These are phyloP conservation scores for Limanda limanda DNA, from an alignment of 2,113 vertebrate species.

Conservation along the genomic window DNA sequence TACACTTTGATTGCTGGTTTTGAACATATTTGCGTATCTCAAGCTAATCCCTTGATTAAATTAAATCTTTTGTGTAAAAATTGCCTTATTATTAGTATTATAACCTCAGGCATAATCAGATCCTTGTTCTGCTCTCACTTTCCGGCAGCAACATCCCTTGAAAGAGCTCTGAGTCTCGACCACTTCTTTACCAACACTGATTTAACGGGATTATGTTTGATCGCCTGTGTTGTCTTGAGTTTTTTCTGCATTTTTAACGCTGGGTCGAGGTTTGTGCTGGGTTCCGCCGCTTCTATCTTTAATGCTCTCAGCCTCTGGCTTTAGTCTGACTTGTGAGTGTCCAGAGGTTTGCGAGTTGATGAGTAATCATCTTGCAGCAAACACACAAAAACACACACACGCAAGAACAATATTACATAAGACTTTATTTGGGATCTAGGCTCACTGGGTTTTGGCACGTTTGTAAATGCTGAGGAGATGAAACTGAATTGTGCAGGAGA, in stretches of 20 bases:
- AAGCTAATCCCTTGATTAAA: too few relatives aligned
- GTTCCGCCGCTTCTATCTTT: conserved; percentile 35
- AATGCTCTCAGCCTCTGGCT: conserved; percentile 21
- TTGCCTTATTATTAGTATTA: neutral
- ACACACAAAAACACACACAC: conserved; percentile 44
- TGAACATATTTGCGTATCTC: conserved; percentile 42
- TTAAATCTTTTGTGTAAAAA: neutral
- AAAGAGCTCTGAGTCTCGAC: too few relatives aligned
- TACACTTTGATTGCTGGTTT: conserved; percentile 8
- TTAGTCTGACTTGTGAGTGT: conserved; percentile 36
- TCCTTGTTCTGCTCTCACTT: too few relatives aligned
- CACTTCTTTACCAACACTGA: too few relatives aligned
- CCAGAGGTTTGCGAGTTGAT: conserved; percentile 52
- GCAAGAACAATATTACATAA: conserved; percentile 31
- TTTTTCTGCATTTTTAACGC: conserved; percentile 1
- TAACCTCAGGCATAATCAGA: too few relatives aligned
- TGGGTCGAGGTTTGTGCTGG: conserved; percentile 8
- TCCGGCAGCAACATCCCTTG: too few relatives aligned
- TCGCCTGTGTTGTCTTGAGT: too few relatives aligned
- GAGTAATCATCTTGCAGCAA: conserved; percentile 60
- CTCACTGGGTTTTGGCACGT: conserved; percentile 21
- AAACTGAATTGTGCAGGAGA: neutral
- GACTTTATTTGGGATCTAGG: conserved; percentile 33
- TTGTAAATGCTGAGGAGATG: conserved; percentile 18
- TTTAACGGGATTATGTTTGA: too few relatives aligned